These are phyloP conservation scores for Willisornis vidua DNA, from an alignment of 2,113 vertebrate species.

Conservation along the genomic window DNA sequence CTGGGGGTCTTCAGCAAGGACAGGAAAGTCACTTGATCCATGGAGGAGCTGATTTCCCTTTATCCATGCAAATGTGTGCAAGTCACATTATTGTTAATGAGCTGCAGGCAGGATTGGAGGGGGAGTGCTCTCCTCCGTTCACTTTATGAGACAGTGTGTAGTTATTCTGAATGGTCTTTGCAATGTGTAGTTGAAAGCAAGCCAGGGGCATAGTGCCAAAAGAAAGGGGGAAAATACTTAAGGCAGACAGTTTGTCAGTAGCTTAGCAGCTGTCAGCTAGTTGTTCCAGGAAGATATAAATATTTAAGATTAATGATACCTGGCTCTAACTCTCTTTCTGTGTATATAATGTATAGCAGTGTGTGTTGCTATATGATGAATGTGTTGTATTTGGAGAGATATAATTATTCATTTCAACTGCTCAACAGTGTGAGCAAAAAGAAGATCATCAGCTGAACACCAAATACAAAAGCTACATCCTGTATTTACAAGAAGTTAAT, in stretches of 20 bases:
- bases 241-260: constrained; percentile 27
- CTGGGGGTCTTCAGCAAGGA: background rate
- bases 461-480: background rate
- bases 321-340: background rate
- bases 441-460: background rate
- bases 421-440: background rate
- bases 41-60: background rate
- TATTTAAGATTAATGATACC: constrained; percentile 37
- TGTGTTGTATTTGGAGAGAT: background rate
- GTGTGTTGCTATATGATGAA: background rate
- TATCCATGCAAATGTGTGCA: background rate
- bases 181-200: constrained; percentile 7
- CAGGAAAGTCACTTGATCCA: background rate
- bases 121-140: background rate
- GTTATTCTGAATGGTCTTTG: background rate
- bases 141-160: background rate
- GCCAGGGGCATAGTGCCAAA: constrained; percentile 29
- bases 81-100: background rate
- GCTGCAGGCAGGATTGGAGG: background rate
- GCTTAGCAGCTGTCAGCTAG: constrained; percentile 54
- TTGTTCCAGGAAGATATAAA: constrained; percentile 34
- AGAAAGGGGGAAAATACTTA: background rate
- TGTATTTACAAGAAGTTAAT: background rate
- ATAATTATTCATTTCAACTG: background rate
- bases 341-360: background rate